These are phyloP conservation scores for Bombus breviceps DNA, from an alignment of 1,140 invertebrate species.

Conservation along the genomic window DNA sequence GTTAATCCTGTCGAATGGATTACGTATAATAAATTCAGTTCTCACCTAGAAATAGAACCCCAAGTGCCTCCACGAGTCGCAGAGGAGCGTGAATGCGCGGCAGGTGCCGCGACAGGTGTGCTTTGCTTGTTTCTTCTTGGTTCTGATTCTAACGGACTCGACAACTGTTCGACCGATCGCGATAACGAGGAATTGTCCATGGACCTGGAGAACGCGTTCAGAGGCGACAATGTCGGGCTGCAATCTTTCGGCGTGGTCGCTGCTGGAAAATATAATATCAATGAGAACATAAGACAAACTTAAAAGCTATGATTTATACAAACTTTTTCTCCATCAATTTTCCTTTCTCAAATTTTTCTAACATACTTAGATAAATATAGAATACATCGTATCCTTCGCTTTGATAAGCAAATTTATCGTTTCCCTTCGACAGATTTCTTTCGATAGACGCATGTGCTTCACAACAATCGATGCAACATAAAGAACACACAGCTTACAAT, in stretches of 20 bases:
- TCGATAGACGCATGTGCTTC: too few relatives aligned
- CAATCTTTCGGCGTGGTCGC: constrained; percentile 92
- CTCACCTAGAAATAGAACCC: constrained; percentile 82
- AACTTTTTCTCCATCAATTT: too few relatives aligned
- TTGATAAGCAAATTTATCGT: not conserved
- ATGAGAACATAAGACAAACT: not conserved
- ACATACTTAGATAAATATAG: not conserved
- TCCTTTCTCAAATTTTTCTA: too few relatives aligned
- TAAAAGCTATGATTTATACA: too few relatives aligned
- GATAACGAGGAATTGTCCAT: constrained; percentile 88
- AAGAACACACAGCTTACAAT: constrained; percentile 61
- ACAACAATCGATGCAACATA: constrained; percentile 57
- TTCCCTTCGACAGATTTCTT: not conserved
- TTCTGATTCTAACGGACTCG: constrained; percentile 85
- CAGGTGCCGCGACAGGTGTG: constrained; percentile 75
- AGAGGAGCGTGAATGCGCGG: constrained; percentile 80
- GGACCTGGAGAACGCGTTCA: constrained; percentile 91
- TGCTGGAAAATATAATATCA: constrained; percentile 75
- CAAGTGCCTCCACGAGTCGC: constrained; percentile 82
- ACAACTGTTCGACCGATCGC: constrained; percentile 91
- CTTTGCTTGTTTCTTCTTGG: constrained; percentile 79
- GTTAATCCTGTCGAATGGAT: not conserved
- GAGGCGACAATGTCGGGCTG: constrained; percentile 90
- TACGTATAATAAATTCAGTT: not conserved
- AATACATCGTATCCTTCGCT: not conserved